Percentiles rank a stretch among this genome's conserved stretches.
phyloP scores from a whole-genome alignment of 1,140 invertebrate species.

The Lordiphosa clarofinis region DNA sequence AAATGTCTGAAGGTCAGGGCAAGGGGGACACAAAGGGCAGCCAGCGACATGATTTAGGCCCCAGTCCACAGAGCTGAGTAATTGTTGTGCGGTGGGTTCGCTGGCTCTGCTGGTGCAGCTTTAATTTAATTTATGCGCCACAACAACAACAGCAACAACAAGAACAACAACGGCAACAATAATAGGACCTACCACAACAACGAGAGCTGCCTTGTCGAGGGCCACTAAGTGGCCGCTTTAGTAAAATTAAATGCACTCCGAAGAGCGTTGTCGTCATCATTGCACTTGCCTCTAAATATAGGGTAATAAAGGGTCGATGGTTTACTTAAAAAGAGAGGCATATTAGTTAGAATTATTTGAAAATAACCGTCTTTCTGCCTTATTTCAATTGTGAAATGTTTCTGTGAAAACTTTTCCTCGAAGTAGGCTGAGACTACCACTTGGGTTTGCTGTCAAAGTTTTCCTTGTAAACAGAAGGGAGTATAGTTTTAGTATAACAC shows the following conservation, averaged over 20 bases:
- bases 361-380: too few relatives aligned
- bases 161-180: conserved; percentile 19
- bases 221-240: conserved; percentile 72
- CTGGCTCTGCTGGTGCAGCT: conserved; percentile 46
- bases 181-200: conserved; percentile 10
- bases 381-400: too few relatives aligned
- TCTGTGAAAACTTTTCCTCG: too few relatives aligned
- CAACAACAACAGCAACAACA: too few relatives aligned
- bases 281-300: conserved; percentile 13
- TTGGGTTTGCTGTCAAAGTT: too few relatives aligned
- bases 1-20: conserved; percentile 68
- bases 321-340: background rate
- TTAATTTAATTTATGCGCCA: conserved; percentile 75
- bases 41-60: conserved; percentile 69
- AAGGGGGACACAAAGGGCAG: background rate
- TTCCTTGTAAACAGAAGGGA: too few relatives aligned
- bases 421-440: too few relatives aligned
- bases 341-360: background rate
- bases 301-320: conserved; percentile 11
- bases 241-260: conserved; percentile 65
- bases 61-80: conserved; percentile 50
- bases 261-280: conserved; percentile 39
- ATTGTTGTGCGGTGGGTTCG: conserved; percentile 40
- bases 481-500: too few relatives aligned
- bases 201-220: conserved; percentile 39